phyloP scores from a whole-genome alignment of 2,113 vertebrate genomes.

The Euleptes europaea region DNA sequence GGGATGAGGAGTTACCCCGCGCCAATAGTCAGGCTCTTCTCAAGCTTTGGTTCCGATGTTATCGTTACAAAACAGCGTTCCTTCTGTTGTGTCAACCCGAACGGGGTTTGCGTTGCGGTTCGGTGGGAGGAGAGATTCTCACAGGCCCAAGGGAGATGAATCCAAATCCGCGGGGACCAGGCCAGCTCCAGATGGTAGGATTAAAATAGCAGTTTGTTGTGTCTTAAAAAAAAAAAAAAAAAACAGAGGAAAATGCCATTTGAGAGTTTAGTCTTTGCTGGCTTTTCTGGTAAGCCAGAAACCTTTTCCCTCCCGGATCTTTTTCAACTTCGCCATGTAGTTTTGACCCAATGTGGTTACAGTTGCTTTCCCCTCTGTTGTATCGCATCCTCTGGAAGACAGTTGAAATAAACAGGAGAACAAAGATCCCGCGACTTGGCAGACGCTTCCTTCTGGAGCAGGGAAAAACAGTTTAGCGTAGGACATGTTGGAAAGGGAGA shows the following conservation, averaged over 20 bases:
- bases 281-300: slow-evolving; percentile 32
- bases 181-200: no score
- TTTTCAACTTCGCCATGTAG: slow-evolving; percentile 28
- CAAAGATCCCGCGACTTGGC: background rate
- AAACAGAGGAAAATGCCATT: no score
- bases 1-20: rapidly evolving
- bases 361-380: background rate
- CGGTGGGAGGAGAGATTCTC: background rate
- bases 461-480: no score
- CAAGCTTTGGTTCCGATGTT: background rate
- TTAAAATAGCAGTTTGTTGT: background rate
- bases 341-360: slow-evolving; percentile 14
- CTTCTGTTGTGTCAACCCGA: background rate
- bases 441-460: background rate
- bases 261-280: background rate
- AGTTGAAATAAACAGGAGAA: slow-evolving; percentile 51
- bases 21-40: background rate
- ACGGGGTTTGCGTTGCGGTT: background rate
- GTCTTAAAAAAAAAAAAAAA: background rate
- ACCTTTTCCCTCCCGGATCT: slow-evolving; percentile 2
- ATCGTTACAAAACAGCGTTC: background rate
- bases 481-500: no score
- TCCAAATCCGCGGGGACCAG: background rate
- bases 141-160: background rate
- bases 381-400: slow-evolving; percentile 40